phyloP scores from a whole-genome alignment of 2,888 invertebrate genomes.

The Yponomeuta evonymella region DNA sequence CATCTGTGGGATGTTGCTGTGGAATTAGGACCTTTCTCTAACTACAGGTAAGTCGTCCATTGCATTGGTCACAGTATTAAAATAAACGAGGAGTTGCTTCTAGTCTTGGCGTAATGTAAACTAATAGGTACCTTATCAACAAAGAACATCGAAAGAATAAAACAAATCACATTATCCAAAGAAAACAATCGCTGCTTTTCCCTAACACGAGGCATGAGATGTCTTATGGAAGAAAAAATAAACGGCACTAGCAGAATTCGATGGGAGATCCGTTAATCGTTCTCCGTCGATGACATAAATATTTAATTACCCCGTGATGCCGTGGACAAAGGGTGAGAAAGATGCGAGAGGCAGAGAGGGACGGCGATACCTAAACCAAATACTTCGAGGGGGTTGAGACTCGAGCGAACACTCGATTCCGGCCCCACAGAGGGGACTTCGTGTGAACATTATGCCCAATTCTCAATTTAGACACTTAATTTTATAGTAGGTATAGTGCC shows the following conservation, averaged over 20 bases:
- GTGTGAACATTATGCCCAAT: conserved; percentile 7
- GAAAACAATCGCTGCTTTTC: background rate
- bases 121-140: background rate
- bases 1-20: conserved; percentile 52
- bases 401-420: conserved; percentile 9
- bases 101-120: too few relatives aligned
- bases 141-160: background rate
- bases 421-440: conserved; percentile 7
- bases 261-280: conserved; percentile 14
- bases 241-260: conserved; percentile 12
- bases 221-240: background rate
- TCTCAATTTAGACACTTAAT: conserved; percentile 1
- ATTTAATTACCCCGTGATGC: conserved; percentile 70
- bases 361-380: conserved; percentile 32
- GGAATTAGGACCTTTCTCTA: conserved; percentile 47
- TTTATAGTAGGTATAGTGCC: background rate
- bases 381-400: conserved; percentile 56
- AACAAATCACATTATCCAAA: background rate
- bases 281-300: conserved; percentile 43
- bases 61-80: background rate
- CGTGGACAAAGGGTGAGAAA: conserved; percentile 47
- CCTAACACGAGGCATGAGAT: background rate
- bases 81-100: too few relatives aligned
- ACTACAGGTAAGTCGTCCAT: conserved; percentile 42
- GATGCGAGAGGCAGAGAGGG: conserved; percentile 52